Conservation (phyloP, 2,888 invertebrate genomes). For the Eristalinus aeneus region DNA sequence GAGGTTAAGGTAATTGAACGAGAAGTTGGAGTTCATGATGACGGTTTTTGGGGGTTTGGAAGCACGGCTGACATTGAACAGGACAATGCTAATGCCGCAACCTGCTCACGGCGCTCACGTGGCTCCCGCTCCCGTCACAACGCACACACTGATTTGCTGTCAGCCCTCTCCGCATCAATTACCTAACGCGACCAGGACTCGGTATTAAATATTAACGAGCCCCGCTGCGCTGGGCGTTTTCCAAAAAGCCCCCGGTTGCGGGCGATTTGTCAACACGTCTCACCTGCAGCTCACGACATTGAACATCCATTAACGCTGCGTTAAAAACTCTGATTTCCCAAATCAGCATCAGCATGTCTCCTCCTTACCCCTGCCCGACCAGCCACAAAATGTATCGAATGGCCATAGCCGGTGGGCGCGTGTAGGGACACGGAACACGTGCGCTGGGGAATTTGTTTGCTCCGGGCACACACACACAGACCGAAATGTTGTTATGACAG, state of each 20-base stretch:
- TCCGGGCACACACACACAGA: not conserved
- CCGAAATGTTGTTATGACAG: conserved; percentile 23
- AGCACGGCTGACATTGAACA: too few relatives aligned
- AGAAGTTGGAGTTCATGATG: too few relatives aligned
- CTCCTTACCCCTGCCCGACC: not conserved
- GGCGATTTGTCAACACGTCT: not conserved
- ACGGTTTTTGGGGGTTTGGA: too few relatives aligned
- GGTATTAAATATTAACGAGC: not conserved
- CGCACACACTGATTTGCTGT: not conserved
- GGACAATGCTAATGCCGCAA: too few relatives aligned
- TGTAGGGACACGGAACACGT: not conserved
- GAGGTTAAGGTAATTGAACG: not conserved
- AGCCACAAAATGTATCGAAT: not conserved
- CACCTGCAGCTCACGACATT: not conserved
- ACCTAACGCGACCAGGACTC: not conserved
- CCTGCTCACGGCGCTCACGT: too few relatives aligned
- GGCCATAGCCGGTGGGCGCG: not conserved
- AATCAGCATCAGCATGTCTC: not conserved
- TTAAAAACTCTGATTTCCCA: not conserved
- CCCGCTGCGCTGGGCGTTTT: not conserved
- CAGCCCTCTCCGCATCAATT: not conserved
- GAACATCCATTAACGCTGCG: not conserved
- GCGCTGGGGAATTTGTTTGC: not conserved
- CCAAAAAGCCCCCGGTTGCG: not conserved
- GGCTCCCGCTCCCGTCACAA: too few relatives aligned